phyloP scores from a whole-genome alignment of 2,797 vertebrate genomes.

The Helostoma temminkii region DNA sequence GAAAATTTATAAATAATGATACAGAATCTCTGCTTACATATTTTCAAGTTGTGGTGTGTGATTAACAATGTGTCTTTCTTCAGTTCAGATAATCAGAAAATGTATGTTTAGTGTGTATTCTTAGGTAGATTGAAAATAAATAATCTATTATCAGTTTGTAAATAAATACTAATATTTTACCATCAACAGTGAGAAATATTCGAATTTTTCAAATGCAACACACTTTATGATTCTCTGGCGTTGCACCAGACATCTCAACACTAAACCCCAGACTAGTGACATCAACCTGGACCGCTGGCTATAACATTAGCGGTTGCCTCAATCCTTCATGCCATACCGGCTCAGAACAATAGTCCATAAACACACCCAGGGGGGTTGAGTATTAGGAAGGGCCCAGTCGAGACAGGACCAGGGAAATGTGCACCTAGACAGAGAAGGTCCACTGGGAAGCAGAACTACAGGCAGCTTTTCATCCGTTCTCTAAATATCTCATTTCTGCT shows the following conservation, averaged over 20 bases:
- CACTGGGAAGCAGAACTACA: constrained; percentile 24
- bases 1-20: not conserved
- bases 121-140: not conserved
- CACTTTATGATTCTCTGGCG: constrained; percentile 7
- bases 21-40: no score
- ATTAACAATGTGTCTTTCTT: no score
- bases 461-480: constrained; percentile 53
- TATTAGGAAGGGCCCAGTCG: constrained; percentile 31
- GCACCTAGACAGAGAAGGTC: constrained; percentile 16
- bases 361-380: constrained; percentile 26
- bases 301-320: constrained; percentile 42
- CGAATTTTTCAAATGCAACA: constrained; percentile 18
- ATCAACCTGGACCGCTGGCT: constrained; percentile 31
- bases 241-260: constrained; percentile 13
- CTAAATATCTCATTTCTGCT: constrained; percentile 64
- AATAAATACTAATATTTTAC: constrained; percentile 1
- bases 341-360: constrained; percentile 56
- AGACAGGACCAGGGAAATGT: constrained; percentile 36
- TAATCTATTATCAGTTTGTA: not conserved
- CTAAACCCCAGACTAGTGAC: constrained; percentile 17
- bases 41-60: no score
- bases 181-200: constrained; percentile 24
- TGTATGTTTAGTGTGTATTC: not conserved
- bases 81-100: not conserved
- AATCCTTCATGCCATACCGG: constrained; percentile 23